Percentiles rank a stretch among this genome's conserved stretches.
Conservation (phyloP, 2,797 vertebrate genomes). For the Garrulus glandarius region DNA sequence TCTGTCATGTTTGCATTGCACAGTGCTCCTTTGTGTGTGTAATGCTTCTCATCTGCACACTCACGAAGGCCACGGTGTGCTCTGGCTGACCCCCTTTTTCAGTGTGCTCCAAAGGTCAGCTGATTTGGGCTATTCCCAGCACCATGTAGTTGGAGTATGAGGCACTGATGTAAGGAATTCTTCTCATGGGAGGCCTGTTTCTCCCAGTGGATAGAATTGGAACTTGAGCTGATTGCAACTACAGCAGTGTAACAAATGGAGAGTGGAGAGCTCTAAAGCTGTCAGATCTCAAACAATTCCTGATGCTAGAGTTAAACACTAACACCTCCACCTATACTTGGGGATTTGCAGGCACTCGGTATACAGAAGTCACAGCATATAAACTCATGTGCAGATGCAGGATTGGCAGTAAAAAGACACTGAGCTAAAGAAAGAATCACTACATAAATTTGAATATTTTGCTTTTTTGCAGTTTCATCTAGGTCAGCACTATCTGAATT, state of each 20-base stretch:
- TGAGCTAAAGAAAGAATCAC: neutral
- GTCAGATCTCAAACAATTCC: neutral
- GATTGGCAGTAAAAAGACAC: neutral
- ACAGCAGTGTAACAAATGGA: neutral
- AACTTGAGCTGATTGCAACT: neutral
- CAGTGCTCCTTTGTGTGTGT: neutral
- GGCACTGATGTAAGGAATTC: neutral
- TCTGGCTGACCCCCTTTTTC: neutral
- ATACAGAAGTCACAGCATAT: neutral
- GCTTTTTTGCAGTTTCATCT: neutral
- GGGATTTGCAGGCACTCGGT: neutral
- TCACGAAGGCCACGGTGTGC: neutral
- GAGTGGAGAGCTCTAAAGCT: neutral
- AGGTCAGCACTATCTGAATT: neutral
- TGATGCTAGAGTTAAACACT: neutral
- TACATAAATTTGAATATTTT: neutral
- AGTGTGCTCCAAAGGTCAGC: neutral
- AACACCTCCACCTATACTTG: neutral
- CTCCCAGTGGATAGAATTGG: neutral
- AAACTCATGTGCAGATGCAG: neutral
- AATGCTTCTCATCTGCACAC: neutral
- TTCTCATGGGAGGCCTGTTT: neutral
- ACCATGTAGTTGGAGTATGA: neutral
- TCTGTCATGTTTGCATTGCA: neutral
- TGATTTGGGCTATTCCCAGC: neutral